Percentiles rank a stretch among this genome's conserved stretches.
phyloP scores from a whole-genome alignment of 2,113 vertebrate species.

The Microcebus ravelobensis region DNA sequence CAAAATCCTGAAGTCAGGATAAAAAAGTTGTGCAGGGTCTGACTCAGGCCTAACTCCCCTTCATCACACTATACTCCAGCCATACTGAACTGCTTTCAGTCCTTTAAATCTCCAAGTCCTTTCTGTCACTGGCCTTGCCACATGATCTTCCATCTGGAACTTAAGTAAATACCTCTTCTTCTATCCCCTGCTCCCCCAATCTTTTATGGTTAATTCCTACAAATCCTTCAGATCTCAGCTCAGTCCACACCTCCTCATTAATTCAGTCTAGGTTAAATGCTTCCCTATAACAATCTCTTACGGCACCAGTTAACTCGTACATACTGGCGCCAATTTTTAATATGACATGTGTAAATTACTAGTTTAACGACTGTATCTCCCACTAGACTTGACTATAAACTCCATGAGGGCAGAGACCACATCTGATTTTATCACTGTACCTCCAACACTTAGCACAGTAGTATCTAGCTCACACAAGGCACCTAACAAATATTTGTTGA shows the following conservation, averaged over 20 bases:
- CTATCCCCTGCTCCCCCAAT: not conserved
- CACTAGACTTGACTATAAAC: not conserved
- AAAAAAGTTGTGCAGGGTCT: not conserved
- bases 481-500: not conserved
- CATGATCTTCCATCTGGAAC: not conserved
- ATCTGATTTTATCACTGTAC: not conserved
- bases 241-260: not conserved
- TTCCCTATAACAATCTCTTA: not conserved
- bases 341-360: not conserved
- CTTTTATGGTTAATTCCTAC: not conserved
- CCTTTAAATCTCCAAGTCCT: not conserved
- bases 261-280: not conserved
- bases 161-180: not conserved
- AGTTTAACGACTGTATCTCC: not conserved
- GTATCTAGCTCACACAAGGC: not conserved
- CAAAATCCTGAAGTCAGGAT: not conserved
- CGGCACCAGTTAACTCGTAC: not conserved
- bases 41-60: not conserved
- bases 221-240: not conserved
- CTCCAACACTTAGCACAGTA: not conserved
- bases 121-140: not conserved
- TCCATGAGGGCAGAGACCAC: not conserved
- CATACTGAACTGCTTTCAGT: not conserved
- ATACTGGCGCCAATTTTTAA: not conserved
- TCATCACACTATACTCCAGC: not conserved